Percentiles rank a stretch among this genome's conserved stretches.
Evolutionary conservation across 2,888 invertebrate species (phyloP).

Genomic region (Agrilus mali): DNA sequence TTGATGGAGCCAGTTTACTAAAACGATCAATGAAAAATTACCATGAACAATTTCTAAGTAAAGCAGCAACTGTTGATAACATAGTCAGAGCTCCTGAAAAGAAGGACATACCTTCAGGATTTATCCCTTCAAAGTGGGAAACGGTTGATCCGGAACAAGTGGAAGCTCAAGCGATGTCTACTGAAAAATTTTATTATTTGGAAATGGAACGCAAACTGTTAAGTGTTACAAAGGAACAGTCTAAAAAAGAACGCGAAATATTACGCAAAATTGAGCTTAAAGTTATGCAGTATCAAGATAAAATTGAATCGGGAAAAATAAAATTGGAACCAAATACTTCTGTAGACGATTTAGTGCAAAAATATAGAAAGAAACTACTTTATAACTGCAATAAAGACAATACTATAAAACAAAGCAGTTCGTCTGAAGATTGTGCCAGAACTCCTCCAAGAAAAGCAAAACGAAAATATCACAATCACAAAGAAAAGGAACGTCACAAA

Average conservation of each 20-base stretch:
- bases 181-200: conserved; percentile 70
- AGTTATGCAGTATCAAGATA: conserved; percentile 85
- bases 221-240: conserved; percentile 39
- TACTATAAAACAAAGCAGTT: neutral
- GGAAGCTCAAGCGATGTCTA: conserved; percentile 69
- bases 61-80: conserved; percentile 4
- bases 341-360: conserved; percentile 64
- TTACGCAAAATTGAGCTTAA: conserved; percentile 83
- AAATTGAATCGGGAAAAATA: conserved; percentile 69
- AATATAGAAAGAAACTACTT: conserved; percentile 72
- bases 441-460: neutral
- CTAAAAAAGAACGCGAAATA: conserved; percentile 8
- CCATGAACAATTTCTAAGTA: conserved; percentile 4
- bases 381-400: conserved; percentile 34
- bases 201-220: conserved; percentile 12
- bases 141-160: conserved; percentile 74
- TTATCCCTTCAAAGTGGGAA: conserved; percentile 92
- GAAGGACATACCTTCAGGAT: conserved; percentile 40
- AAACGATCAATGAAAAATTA: conserved; percentile 22
- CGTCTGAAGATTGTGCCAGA: too few relatives aligned
- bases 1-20: conserved; percentile 28
- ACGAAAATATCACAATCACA: neutral
- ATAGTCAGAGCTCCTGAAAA: conserved; percentile 7
- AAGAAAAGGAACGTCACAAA: neutral
- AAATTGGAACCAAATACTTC: conserved; percentile 53